Evolutionary conservation across 2,797 vertebrate species (phyloP), one percentile per base, ranked within the genome.

Genomic region (Numenius phaeopus): DNA sequence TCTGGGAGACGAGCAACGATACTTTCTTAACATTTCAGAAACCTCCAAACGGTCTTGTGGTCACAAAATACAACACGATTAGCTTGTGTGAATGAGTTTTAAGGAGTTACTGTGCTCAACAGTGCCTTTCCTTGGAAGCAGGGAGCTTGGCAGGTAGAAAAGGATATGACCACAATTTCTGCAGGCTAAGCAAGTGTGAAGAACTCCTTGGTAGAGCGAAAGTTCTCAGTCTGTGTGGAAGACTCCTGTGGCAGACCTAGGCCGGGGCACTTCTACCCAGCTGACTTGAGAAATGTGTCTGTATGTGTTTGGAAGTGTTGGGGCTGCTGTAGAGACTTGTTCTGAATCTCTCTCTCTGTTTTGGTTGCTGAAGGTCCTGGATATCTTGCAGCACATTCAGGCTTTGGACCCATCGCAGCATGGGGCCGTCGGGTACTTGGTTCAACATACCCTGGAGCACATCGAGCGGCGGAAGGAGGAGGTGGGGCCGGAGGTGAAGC

Each of bases 341-440:
- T 80, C 76, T 95, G 95, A 98, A 40, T 30, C 65, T 94, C 69
- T 87, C 83, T 54, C 88, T 69, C 18, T 73, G 89, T 52, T 96
- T 90, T 93, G 97, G 2, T 86, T 96, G 78, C 96, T 96, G 91
- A 98, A 99, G 99, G 99, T 99, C 49, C 98, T 99, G 94, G 99
- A 99, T 97, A 99, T 99, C 97, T 98, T 99, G 84, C 99, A 99
- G 98, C 99, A 99, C 81, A 99, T 99, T 86, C 99, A 99, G 94
- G 99, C 99, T 5, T 93, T 99, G 92, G 99, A 99, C 89, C 99
- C 99, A 0, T 99, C 99, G 8, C 99, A 99, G 97, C 99, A 99
- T 0, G 99, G 99, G 14, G 99, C 99, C 0, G 99, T 99, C 54
- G 99, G 99, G 30, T 99, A 99, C 95, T 97, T 99, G 95, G 99